These are phyloP conservation scores for Cantharis rufa DNA, from an alignment of 2,888 invertebrate species.

Conservation along the genomic window DNA sequence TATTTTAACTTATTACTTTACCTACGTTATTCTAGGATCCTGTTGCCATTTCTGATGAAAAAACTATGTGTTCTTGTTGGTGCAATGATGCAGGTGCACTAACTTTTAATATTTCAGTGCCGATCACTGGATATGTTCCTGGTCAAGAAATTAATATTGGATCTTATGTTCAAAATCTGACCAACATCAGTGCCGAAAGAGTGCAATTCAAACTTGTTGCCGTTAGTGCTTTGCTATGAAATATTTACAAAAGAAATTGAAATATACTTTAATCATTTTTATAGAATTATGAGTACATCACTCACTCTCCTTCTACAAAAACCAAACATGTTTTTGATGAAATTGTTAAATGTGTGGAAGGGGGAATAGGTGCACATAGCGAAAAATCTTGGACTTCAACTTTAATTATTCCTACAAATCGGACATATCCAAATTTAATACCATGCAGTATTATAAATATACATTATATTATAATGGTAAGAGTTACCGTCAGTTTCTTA, in stretches of 20 bases:
- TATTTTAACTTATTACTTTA: neutral
- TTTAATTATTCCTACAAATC: conserved; percentile 38
- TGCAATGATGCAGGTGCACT: conserved; percentile 15
- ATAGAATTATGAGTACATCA: conserved; percentile 9
- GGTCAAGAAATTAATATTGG: conserved; percentile 75
- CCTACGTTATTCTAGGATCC: neutral
- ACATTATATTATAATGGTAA: neutral
- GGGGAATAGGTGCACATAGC: conserved; percentile 47
- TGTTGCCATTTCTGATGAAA: conserved; percentile 1
- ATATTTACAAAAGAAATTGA: neutral
- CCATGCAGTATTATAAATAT: neutral
- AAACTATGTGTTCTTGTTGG: conserved; percentile 12
- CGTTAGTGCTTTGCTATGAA: neutral
- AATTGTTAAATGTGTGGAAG: conserved; percentile 33
- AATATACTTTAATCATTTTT: neutral
- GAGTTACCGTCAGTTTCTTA: neutral
- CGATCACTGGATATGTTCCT: conserved; percentile 68
- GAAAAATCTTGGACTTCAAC: conserved; percentile 43
- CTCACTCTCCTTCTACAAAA: conserved; percentile 5
- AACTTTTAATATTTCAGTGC: conserved; percentile 14
- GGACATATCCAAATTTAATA: conserved; percentile 39
- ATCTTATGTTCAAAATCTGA: conserved; percentile 74
- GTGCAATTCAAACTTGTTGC: conserved; percentile 14
- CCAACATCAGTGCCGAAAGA: conserved; percentile 42
- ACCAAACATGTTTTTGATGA: neutral